These are phyloP conservation scores for Drosophila antonietae DNA, from an alignment of 2,888 invertebrate genomes.

Conservation along the genomic window DNA sequence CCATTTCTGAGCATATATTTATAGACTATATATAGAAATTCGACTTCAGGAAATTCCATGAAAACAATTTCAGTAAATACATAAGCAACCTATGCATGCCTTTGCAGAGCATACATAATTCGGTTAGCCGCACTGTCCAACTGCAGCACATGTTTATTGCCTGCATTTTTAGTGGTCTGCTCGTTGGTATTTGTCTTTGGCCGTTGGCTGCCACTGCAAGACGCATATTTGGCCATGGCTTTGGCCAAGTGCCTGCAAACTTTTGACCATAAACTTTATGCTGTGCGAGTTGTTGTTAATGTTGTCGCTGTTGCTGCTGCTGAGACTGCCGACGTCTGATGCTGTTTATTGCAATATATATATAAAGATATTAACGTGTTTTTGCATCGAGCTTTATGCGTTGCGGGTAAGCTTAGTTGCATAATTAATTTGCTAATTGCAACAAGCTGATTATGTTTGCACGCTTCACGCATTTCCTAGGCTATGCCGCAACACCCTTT, in stretches of 20 bases:
- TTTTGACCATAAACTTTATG: slow-evolving; percentile 61
- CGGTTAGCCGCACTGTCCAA: neutral
- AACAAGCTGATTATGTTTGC: slow-evolving; percentile 30
- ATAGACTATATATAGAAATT: no score
- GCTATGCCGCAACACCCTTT: slow-evolving; percentile 20
- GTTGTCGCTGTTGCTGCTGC: slow-evolving; percentile 13
- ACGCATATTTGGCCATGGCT: slow-evolving; percentile 66
- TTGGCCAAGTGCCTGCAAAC: slow-evolving; percentile 53
- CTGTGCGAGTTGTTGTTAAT: slow-evolving; percentile 30
- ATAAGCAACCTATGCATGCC: neutral
- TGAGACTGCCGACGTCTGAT: slow-evolving; percentile 13
- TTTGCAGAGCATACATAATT: slow-evolving; percentile 10
- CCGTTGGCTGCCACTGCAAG: slow-evolving; percentile 33
- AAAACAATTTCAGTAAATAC: neutral
- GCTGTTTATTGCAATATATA: slow-evolving; percentile 22
- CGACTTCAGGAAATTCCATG: neutral
- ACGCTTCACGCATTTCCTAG: slow-evolving; percentile 57
- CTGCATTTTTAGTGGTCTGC: slow-evolving; percentile 15
- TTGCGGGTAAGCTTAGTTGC: slow-evolving; percentile 28
- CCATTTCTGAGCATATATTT: no score
- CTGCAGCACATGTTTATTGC: slow-evolving; percentile 20
- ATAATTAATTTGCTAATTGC: slow-evolving; percentile 69
- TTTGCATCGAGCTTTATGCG: slow-evolving; percentile 32
- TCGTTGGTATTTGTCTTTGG: slow-evolving; percentile 25
- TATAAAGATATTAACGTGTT: slow-evolving; percentile 32